phyloP scores from a whole-genome alignment of 1,140 invertebrate species.

The Pararge aegeria region DNA sequence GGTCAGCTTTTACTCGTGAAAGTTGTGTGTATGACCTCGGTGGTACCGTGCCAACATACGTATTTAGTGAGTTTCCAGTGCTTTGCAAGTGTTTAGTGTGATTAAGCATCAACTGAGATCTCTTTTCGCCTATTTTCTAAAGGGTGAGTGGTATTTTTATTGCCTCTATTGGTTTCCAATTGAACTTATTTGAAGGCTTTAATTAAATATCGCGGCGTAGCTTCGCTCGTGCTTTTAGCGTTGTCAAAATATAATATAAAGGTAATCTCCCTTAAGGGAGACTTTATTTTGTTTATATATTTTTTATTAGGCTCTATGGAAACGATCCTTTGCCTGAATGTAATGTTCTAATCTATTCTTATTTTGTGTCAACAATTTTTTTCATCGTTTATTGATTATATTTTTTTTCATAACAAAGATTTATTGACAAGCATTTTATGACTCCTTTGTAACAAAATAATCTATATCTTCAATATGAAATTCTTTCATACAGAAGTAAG shows the following conservation, averaged over 20 bases:
- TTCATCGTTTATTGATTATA: too few relatives aligned
- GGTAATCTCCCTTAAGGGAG: not conserved
- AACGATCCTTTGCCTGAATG: not conserved
- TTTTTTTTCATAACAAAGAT: too few relatives aligned
- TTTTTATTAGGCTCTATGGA: not conserved
- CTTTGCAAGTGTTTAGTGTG: conserved; percentile 25
- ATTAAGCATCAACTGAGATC: conserved; percentile 17
- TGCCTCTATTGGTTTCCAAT: not conserved
- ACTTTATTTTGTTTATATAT: not conserved
- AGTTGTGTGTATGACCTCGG: not conserved
- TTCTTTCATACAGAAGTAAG: too few relatives aligned
- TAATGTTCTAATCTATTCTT: too few relatives aligned
- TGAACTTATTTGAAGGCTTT: conserved; percentile 3
- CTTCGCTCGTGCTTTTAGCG: conserved; percentile 5
- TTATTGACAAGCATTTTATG: too few relatives aligned
- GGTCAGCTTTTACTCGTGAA: conserved; percentile 20
- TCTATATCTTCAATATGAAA: too few relatives aligned
- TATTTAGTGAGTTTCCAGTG: conserved; percentile 15
- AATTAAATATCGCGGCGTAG: conserved; percentile 8
- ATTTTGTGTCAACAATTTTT: not conserved
- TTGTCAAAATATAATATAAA: conserved; percentile 1
- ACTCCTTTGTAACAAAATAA: too few relatives aligned
- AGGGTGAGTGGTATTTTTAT: conserved; percentile 24
- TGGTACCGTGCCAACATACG: not conserved
- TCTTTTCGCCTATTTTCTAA: conserved; percentile 18